Percentiles rank a stretch among this genome's conserved stretches.
phyloP scores from a whole-genome alignment of 2,113 vertebrate species.

The Muntiacus muntjak region DNA sequence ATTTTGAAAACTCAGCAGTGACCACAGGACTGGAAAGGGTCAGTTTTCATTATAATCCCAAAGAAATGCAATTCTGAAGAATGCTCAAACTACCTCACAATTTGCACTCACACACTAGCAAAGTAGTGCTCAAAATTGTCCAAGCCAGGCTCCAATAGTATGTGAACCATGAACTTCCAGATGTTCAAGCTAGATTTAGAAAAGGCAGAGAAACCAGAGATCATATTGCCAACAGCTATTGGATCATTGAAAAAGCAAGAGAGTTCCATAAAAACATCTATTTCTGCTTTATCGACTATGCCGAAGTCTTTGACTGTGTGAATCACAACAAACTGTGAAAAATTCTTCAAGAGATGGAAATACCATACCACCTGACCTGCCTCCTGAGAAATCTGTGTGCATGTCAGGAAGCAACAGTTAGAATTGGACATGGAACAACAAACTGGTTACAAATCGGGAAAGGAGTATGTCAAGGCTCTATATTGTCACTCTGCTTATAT shows the following conservation, averaged over 20 bases:
- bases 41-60: background rate
- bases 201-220: background rate
- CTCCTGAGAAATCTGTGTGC: background rate
- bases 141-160: background rate
- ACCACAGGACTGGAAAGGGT: background rate
- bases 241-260: background rate
- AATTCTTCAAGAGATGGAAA: background rate
- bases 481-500: background rate
- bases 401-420: background rate
- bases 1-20: background rate
- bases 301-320: background rate
- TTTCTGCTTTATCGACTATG: background rate
- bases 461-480: background rate
- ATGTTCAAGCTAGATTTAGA: background rate
- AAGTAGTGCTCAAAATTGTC: background rate
- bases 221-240: background rate
- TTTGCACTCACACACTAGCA: background rate
- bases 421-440: background rate
- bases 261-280: background rate
- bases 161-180: background rate
- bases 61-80: background rate
- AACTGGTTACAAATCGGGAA: background rate
- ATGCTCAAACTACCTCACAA: background rate
- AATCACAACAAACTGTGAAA: background rate
- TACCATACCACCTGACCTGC: rapidly evolving